Base-by-base conservation (phyloP, 2,113 vertebrate genomes). In the Pygathrix nemaeus region DNA sequence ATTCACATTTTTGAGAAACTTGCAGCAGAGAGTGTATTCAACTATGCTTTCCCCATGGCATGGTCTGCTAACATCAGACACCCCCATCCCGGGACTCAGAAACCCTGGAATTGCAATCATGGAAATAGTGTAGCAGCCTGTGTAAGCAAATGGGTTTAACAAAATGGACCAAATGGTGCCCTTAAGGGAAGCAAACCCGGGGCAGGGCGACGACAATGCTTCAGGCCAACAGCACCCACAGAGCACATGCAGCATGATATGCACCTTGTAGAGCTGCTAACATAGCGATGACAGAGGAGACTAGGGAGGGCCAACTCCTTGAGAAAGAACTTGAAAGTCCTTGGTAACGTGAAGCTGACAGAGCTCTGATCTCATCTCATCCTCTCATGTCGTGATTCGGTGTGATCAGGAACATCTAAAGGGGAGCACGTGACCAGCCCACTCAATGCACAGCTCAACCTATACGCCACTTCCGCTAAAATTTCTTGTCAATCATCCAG, bases 311-410 rank as follows among this genome's bases (percentile, higher is more conserved):
- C 4, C n/a, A 27, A 6, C 32, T 16, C 27, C 50, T 21, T 4
- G 1, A n/a, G 90, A 57, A 57, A 32, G 81, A 72, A 92, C 14
- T 1, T 1, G 4, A 7, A 94, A 75, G 45, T 20, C 61, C 6
- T 1, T 0, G 1, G 52, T 55, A 40, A 50, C 66, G 32, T 0
- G 16, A 55, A 8, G 11, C 32, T 48, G 18, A 50, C 3, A 3
- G 45, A 20, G 3, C 50, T 4, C 32, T 9, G 21, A n/a, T 6
- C 48, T 87, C 48, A 14, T 52, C 21, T 35, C 72, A 18, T 5
- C 8, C 64, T 55, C 55, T 14, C 8, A 2, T 1, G 6, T 0
- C 1, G 0, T 5, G 5, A 78, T 2, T 16, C 17, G 6, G 11
- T 3, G 5, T 2, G 1, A 32, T 13, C 4, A 0, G 66, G 5